Evolutionary conservation across 2,888 invertebrate genomes (phyloP), one percentile per base, ranked within the genome.

Genomic region (Melinaea menophilus): DNA sequence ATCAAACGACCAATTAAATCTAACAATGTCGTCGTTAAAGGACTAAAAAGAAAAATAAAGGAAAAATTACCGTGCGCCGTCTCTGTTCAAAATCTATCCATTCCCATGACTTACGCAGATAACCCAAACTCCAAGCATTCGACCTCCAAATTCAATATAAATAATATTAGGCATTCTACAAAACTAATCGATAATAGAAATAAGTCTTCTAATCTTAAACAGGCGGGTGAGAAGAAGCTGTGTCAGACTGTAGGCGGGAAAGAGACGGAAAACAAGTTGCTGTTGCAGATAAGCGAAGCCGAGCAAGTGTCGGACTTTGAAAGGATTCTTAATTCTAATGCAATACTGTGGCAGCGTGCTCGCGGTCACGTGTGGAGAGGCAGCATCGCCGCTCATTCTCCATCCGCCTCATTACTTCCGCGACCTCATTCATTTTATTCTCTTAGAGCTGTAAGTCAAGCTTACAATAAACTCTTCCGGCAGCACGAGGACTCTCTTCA

Each of bases 271-370:
- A 91, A 91, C 82, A 87, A 84, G 76, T 79, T 91, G 79, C 79
- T 93, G 80, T 80, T 86, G 79, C 88, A 91, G 82, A 92, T 93
- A 82, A 88, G 91, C 71, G 92, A 92, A 92, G 92, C 93, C 92
- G 84, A 91, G 72, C 87, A 92, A 91, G 90, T 92, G 80, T 84
- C 85, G 46, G 92, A 93, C 86, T 92, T 93, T 89, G 91, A 92
- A 86, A 91, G 92, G 92, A 92, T 93, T 92, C 92, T 93, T 80
- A 88, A 87, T 83, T 88, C 88, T 88, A 90, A 90, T 89, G 88
- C 91, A 82, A 88, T 90, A 87, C 86, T 84, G 86, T 84, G 82
- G 74, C 86, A 86, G 77, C 83, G 85, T 67, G 80, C 82, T 70
- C 81, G 79, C 67, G 77, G 81, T 41, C 85, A 86, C 79, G 86